phyloP scores from a whole-genome alignment of 2,888 invertebrate species.

The Clivina fossor region DNA sequence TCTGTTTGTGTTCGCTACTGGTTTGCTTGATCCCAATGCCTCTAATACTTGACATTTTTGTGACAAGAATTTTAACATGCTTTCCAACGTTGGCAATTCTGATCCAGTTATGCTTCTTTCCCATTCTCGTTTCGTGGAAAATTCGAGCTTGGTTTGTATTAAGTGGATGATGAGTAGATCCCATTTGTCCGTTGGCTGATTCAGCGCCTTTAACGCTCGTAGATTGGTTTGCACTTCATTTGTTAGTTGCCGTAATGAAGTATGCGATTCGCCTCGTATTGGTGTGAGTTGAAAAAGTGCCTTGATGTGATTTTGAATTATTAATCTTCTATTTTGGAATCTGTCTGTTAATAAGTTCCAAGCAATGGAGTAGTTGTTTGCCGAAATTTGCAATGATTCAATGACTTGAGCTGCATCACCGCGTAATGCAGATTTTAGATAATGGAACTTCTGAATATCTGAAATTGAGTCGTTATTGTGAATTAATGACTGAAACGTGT shows the following conservation, averaged over 20 bases:
- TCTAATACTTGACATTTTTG: too few relatives aligned
- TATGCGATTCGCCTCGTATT: too few relatives aligned
- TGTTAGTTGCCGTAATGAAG: too few relatives aligned
- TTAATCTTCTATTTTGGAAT: conserved; percentile 27
- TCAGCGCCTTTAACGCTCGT: too few relatives aligned
- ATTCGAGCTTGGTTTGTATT: too few relatives aligned
- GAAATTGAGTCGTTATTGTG: not conserved
- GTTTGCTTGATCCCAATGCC: too few relatives aligned
- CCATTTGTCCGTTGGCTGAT: too few relatives aligned
- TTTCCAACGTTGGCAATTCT: too few relatives aligned
- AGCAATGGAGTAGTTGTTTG: not conserved
- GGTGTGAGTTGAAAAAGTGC: conserved; percentile 36
- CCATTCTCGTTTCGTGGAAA: conserved; percentile 1
- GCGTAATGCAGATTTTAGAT: not conserved
- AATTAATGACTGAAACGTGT: not conserved
- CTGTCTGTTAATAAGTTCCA: not conserved
- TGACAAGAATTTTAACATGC: too few relatives aligned
- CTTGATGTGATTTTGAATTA: conserved; percentile 34
- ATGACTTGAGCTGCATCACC: not conserved
- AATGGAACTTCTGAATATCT: conserved; percentile 13
- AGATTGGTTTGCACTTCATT: too few relatives aligned
- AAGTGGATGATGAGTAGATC: too few relatives aligned
- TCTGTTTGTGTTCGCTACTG: too few relatives aligned
- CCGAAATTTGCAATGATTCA: not conserved
- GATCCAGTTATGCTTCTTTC: conserved; percentile 4